Evolutionary conservation across 2,797 vertebrate genomes (phyloP).

Genomic region (Enteromius radiatus): DNA sequence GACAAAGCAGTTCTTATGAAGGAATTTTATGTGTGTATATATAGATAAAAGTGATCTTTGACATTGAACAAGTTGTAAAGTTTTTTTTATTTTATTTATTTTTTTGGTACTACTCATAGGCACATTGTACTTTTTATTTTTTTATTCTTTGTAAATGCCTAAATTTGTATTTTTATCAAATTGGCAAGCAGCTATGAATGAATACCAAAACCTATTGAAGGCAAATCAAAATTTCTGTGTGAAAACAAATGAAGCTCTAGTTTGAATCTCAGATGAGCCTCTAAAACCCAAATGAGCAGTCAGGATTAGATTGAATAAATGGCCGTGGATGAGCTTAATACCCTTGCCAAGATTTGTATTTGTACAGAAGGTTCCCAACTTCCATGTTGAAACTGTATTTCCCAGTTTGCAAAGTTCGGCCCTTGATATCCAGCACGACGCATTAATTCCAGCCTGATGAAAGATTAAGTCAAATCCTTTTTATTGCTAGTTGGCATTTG

Average conservation of each 20-base stretch:
- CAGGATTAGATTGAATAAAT: conserved; percentile 3
- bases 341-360: conserved; percentile 19
- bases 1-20: conserved; percentile 29
- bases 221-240: not conserved
- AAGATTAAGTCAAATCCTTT: conserved; percentile 31
- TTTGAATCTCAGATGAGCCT: not conserved
- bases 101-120: not conserved
- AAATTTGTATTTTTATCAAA: not conserved
- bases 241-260: not conserved
- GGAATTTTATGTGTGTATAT: not conserved
- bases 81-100: not conserved
- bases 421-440: not conserved
- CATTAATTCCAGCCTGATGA: conserved; percentile 39
- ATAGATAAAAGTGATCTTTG: not conserved
- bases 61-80: not conserved
- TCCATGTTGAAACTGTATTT: conserved; percentile 12
- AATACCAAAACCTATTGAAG: not conserved
- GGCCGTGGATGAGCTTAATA: not conserved
- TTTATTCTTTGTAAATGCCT: not conserved
- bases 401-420: not conserved
- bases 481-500: conserved; percentile 37
- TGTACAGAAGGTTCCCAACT: conserved; percentile 35
- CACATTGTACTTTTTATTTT: not conserved
- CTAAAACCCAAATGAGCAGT: conserved; percentile 3
- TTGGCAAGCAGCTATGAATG: not conserved